phyloP scores from a whole-genome alignment of 2,113 vertebrate genomes.

The Nannospalax galili region DNA sequence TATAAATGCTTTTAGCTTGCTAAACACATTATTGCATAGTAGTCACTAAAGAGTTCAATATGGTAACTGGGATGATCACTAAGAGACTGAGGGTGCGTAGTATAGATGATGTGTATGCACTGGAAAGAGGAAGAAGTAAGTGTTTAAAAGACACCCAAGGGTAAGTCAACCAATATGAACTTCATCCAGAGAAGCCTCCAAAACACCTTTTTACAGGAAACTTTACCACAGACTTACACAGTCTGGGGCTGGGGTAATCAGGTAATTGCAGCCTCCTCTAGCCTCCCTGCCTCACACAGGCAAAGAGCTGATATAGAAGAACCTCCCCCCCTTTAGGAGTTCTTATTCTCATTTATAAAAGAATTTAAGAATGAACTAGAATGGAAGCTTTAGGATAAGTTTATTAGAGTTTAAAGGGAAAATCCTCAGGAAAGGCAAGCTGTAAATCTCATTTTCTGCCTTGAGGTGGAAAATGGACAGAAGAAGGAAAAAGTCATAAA shows the following conservation, averaged over 20 bases:
- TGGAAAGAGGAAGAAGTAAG: too few species aligned
- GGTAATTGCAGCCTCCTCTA: not conserved
- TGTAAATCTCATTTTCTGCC: too few species aligned
- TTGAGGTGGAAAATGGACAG: too few species aligned
- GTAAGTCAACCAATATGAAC: not conserved
- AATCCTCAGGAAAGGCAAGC: too few species aligned
- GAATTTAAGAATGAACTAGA: too few species aligned
- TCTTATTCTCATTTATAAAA: too few species aligned
- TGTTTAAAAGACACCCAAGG: not conserved
- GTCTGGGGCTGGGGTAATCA: not conserved
- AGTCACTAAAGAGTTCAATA: not conserved
- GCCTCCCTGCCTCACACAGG: not conserved
- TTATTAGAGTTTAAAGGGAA: too few species aligned
- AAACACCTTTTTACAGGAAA: not conserved
- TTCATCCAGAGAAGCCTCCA: not conserved
- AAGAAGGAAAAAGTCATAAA: too few species aligned
- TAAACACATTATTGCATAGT: not conserved
- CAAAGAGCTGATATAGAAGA: too few species aligned
- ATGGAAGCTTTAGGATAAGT: too few species aligned
- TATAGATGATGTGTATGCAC: not conserved
- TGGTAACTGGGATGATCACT: not conserved
- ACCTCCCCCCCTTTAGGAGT: too few species aligned
- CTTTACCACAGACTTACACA: not conserved
- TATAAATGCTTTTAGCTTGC: not conserved
- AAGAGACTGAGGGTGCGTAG: not conserved